Percentiles rank a stretch among this genome's conserved stretches.
Evolutionary conservation across 2,113 vertebrate species (phyloP).

Genomic region (Cariama cristata): DNA sequence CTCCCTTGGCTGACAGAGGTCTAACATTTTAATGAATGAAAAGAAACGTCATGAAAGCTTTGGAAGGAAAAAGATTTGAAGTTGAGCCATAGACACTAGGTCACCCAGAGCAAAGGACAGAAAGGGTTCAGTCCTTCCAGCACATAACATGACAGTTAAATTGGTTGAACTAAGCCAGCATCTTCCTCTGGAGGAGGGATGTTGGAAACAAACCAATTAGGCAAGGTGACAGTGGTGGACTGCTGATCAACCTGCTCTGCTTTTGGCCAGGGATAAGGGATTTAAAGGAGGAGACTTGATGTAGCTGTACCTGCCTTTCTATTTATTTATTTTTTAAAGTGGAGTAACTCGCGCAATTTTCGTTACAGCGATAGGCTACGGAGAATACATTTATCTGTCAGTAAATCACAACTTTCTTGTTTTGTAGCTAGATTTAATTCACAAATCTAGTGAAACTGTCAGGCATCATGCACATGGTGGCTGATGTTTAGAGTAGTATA

Average conservation of each 20-base stretch:
- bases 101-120: not conserved
- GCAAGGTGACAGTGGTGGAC: not conserved
- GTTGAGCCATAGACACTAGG: not conserved
- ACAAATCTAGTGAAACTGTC: not conserved
- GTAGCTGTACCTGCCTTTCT: not conserved
- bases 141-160: not conserved
- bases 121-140: not conserved
- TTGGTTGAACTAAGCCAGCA: not conserved
- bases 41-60: not conserved
- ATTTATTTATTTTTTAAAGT: not conserved
- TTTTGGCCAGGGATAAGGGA: not conserved
- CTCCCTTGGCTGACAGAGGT: not conserved
- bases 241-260: not conserved
- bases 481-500: not conserved
- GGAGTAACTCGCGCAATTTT: not conserved
- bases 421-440: not conserved
- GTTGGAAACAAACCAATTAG: not conserved
- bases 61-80: not conserved
- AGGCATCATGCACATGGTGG: accelerated
- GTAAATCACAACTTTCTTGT: not conserved
- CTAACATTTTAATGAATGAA: not conserved
- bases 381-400: not conserved
- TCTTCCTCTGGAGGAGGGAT: not conserved
- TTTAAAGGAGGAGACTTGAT: not conserved
- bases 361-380: not conserved